phyloP scores from a whole-genome alignment of 2,888 invertebrate species.

The Syrista parreyssii region DNA sequence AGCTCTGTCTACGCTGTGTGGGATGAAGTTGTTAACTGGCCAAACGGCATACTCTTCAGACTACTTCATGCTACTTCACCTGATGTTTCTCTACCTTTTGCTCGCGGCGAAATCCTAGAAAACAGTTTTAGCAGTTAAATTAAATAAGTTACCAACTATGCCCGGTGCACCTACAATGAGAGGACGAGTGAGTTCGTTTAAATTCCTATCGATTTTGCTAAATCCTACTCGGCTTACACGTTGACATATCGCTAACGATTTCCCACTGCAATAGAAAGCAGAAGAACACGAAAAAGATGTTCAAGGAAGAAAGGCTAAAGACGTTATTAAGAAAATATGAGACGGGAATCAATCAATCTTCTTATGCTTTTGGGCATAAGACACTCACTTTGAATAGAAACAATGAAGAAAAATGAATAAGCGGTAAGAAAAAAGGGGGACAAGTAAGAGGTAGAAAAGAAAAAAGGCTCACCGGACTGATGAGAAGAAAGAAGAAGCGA shows the following conservation, averaged over 20 bases:
- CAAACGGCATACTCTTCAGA: constrained; percentile 7
- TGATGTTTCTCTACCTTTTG: not conserved
- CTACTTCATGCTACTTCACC: not conserved
- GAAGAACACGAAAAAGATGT: not conserved
- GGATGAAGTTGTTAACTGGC: constrained; percentile 25
- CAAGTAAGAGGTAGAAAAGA: not conserved
- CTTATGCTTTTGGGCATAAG: not conserved
- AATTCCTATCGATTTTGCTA: not conserved
- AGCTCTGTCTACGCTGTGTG: constrained; percentile 16
- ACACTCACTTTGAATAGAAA: not conserved
- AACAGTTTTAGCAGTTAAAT: constrained; percentile 14
- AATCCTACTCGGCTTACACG: not conserved
- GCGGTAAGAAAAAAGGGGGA: not conserved
- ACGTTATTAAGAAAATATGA: not conserved
- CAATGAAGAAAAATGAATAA: not conserved
- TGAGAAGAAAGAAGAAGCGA: constrained; percentile 29
- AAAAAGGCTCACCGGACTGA: constrained; percentile 52
- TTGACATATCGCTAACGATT: not conserved
- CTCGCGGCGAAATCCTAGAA: not conserved
- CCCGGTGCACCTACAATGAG: not conserved
- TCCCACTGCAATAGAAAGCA: not conserved
- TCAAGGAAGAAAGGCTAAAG: not conserved
- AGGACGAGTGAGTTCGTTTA: not conserved
- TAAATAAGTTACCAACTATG: constrained; percentile 20
- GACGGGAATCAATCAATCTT: not conserved